Evolutionary conservation across 2,113 vertebrate genomes (phyloP), one percentile per base, ranked within the genome.

Genomic region (Recurvirostra avosetta): DNA sequence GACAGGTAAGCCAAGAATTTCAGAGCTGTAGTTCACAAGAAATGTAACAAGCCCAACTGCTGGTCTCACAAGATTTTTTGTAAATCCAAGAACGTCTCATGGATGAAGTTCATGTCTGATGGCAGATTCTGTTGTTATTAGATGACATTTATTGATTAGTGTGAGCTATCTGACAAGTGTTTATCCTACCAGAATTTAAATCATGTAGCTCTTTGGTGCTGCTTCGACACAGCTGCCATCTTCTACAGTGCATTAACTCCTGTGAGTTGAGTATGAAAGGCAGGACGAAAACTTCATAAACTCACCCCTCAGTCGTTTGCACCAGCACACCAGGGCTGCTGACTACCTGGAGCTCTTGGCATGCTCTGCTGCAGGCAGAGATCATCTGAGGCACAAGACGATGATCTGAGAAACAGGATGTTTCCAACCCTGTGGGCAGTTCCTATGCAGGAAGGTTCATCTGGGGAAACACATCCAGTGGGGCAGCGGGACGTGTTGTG

Each of bases 181-280:
- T 91, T 79, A 56, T 68, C 29, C 52, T 75, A 58, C 25, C n/a
- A 76, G 90, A 95, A 96, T 80, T 84, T 78, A 76, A 89, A 91
- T 66, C 49, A 11, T 8, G 30, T 26, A 58, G 25, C 26, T 66
- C 72, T 75, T 61, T 61, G 65, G 34, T 67, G 22, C n/a, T 72
- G 53, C 49, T 78, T 73, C 0, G 3, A 75, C 63, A 49, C 26
- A 68, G 32, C 56, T 91, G 68, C 65, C 22, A 3, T 19, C n/a
- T 93, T 77, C 72, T 56, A 36, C 49, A 36, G 12, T 14, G 50
- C n/a, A 12, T 63, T 59, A 73, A 62, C 75, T 86, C 63, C 72
- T 63, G 34, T 19, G 70, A 67, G 49, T 7, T 63, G 38, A 17
- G 61, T 45, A 11, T 10, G 74, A 86, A 65, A 71, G 40, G n/a